Evolutionary conservation across 1,140 invertebrate species (phyloP).

Genomic region (Eurosta solidaginis): DNA sequence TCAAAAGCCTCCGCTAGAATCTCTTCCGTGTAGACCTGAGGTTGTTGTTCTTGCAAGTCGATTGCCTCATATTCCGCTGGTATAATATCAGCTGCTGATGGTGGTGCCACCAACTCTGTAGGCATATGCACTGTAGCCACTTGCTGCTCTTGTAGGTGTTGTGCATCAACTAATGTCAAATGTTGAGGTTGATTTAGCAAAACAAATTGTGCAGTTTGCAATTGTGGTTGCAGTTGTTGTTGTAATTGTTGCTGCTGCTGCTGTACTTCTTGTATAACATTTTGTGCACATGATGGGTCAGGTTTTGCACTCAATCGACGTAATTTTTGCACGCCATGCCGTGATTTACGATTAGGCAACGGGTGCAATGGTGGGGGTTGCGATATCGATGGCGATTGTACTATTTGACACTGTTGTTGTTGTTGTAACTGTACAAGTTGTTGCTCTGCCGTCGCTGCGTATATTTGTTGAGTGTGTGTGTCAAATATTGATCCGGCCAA

Average conservation of each 20-base stretch:
- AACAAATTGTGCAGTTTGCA: background rate
- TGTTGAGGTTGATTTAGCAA: slow-evolving; percentile 7
- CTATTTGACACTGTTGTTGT: slow-evolving; percentile 32
- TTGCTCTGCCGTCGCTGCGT: background rate
- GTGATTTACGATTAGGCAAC: slow-evolving; percentile 17
- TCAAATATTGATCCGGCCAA: background rate
- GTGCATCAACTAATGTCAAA: background rate
- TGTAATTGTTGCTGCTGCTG: slow-evolving; percentile 1
- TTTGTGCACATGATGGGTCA: background rate
- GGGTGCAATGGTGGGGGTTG: slow-evolving; percentile 29
- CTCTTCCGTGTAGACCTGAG: background rate
- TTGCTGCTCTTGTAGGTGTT: slow-evolving; percentile 17
- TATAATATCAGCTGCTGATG: background rate
- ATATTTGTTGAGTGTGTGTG: background rate
- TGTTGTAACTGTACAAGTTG: slow-evolving; percentile 21
- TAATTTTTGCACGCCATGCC: background rate
- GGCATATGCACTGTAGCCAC: background rate
- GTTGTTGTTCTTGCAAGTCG: background rate
- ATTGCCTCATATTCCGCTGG: background rate
- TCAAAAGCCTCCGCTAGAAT: background rate
- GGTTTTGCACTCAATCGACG: slow-evolving; percentile 18
- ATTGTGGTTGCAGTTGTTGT: background rate
- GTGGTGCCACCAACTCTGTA: background rate
- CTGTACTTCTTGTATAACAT: background rate
- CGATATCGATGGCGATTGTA: slow-evolving; percentile 18